These are phyloP conservation scores for Sycobia sp. DNA, from an alignment of 1,140 invertebrate species.

Conservation along the genomic window DNA sequence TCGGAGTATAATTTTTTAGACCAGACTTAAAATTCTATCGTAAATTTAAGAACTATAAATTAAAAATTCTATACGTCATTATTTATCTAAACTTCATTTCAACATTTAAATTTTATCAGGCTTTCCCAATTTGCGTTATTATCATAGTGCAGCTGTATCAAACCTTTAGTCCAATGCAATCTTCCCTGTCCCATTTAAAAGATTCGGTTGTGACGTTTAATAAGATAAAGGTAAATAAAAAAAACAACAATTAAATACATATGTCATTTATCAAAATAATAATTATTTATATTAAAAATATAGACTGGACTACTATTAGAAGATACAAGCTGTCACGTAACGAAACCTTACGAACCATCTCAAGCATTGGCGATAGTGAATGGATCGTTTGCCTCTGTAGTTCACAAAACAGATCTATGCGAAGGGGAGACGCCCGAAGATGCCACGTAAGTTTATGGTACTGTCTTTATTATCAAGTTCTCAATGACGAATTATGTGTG, in stretches of 20 bases:
- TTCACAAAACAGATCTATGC: constrained; percentile 29
- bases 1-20: no score
- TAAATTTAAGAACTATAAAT: no score
- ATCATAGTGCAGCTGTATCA: constrained; percentile 54
- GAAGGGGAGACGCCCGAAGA: constrained; percentile 1
- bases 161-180: constrained; percentile 51
- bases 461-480: no score
- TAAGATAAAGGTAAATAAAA: constrained; percentile 53
- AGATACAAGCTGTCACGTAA: constrained; percentile 53
- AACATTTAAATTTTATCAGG: constrained; percentile 41
- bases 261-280: background rate
- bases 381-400: constrained; percentile 63
- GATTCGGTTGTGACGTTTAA: constrained; percentile 48
- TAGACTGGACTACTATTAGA: constrained; percentile 61
- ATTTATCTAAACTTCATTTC: background rate
- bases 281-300: background rate
- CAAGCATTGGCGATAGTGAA: constrained; percentile 63
- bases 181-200: constrained; percentile 50
- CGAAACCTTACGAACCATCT: constrained; percentile 57
- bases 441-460: constrained; percentile 28
- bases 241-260: no score
- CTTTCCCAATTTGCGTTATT: constrained; percentile 57
- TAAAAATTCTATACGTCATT: no score
- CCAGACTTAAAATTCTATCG: no score
- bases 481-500: no score